phyloP scores from a whole-genome alignment of 2,113 vertebrate genomes.

The Saguinus midas region DNA sequence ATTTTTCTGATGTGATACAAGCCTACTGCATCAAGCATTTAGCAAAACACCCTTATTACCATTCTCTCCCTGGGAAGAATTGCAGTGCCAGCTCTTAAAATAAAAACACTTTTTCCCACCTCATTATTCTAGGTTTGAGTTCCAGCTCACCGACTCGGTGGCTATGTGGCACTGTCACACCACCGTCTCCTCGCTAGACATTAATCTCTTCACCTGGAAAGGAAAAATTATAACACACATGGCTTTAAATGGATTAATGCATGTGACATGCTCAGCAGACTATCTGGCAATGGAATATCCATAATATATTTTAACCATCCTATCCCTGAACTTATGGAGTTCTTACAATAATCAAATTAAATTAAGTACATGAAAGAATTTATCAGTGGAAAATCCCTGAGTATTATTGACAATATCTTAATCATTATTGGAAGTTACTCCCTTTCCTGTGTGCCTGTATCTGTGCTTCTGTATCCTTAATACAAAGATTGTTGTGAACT shows the following conservation, averaged over 20 bases:
- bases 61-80: neutral
- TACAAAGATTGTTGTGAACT: neutral
- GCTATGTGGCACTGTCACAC: neutral
- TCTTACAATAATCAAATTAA: neutral
- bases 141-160: neutral
- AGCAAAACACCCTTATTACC: neutral
- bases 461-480: neutral
- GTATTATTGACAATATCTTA: neutral
- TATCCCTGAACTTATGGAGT: neutral
- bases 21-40: neutral
- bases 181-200: neutral
- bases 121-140: neutral
- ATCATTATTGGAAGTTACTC: neutral
- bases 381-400: neutral
- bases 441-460: neutral
- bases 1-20: neutral
- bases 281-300: neutral
- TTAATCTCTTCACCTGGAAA: neutral
- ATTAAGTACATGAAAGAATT: neutral
- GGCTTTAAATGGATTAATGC: too few species aligned
- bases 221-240: neutral
- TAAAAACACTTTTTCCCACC: neutral
- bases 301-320: neutral
- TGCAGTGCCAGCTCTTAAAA: neutral
- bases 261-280: neutral